phyloP scores from a whole-genome alignment of 2,888 invertebrate species.

The Synergus laeviventris region DNA sequence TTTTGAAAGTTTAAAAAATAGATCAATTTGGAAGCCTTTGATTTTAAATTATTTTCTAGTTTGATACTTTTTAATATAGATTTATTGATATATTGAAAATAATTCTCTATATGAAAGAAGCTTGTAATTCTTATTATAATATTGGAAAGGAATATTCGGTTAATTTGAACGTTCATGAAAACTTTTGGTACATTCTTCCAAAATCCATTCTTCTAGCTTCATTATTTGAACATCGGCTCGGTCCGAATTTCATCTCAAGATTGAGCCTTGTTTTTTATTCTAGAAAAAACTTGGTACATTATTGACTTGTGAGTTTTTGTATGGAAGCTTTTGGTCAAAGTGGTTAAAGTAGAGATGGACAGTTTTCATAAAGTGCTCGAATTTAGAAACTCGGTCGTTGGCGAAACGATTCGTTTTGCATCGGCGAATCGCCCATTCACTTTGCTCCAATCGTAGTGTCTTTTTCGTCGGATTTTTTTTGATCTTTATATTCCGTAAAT shows the following conservation, averaged over 20 bases:
- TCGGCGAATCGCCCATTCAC: constrained; percentile 35
- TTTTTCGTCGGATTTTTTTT: constrained; percentile 28
- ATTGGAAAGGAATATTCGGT: too few relatives aligned
- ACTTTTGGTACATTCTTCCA: too few relatives aligned
- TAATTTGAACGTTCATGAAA: too few relatives aligned
- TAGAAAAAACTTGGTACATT: background rate
- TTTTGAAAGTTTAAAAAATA: too few relatives aligned
- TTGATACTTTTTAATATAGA: too few relatives aligned
- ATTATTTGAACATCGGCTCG: background rate
- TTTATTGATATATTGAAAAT: too few relatives aligned
- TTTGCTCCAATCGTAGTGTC: constrained; percentile 28
- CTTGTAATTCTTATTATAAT: too few relatives aligned
- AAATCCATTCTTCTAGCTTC: background rate
- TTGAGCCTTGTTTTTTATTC: background rate
- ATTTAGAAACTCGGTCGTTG: constrained; percentile 35
- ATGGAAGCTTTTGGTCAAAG: constrained; percentile 17
- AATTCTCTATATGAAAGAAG: too few relatives aligned
- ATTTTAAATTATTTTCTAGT: too few relatives aligned
- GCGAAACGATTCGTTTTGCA: constrained; percentile 36
- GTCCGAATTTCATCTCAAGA: background rate
- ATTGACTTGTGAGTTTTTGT: background rate
- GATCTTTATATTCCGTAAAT: background rate
- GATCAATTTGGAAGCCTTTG: too few relatives aligned
- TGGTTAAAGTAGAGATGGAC: constrained; percentile 15
- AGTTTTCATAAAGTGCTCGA: constrained; percentile 32